A percentile compares a stretch with the other conserved stretches of the same genome.
Evolutionary conservation across 2,888 invertebrate genomes (phyloP).

Genomic region (Drosophila pseudotakahashii): DNA sequence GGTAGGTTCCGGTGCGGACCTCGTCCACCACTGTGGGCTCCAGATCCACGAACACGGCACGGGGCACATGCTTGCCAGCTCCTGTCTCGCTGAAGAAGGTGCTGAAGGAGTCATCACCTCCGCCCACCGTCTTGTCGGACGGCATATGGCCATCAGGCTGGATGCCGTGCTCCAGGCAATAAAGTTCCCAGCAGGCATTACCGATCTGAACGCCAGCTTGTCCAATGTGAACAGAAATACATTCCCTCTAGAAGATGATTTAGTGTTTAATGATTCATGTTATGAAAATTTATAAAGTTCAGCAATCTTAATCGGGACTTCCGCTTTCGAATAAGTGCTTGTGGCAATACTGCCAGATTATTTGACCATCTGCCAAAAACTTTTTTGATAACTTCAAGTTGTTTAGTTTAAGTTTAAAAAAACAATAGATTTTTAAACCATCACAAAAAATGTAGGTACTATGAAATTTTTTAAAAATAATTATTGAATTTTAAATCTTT

Average conservation of each 20-base stretch:
- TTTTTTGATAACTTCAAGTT: neutral
- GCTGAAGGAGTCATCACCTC: conserved; percentile 91
- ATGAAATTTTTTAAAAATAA: no score
- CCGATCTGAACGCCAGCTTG: conserved; percentile 95
- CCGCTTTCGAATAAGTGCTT: neutral
- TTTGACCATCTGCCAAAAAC: conserved; percentile 5
- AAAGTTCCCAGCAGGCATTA: conserved; percentile 94
- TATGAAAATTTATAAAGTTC: neutral
- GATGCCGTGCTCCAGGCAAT: conserved; percentile 93
- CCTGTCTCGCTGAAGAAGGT: conserved; percentile 91
- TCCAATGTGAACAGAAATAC: conserved; percentile 94
- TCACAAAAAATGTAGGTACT: no score
- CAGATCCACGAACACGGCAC: conserved; percentile 95
- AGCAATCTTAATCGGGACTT: neutral
- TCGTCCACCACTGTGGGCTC: conserved; percentile 98
- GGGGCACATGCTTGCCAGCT: conserved; percentile 93
- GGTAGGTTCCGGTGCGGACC: conserved; percentile 92
- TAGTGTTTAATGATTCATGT: neutral
- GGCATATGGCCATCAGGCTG: conserved; percentile 95
- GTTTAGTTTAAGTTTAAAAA: no score
- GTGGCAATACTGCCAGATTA: no score
- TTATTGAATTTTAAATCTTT: neutral
- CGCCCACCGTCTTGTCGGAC: conserved; percentile 90
- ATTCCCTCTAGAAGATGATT: conserved; percentile 88
- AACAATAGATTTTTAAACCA: no score